Percentiles rank a stretch among this genome's conserved stretches.
Evolutionary conservation across 2,888 invertebrate genomes (phyloP).

Genomic region (Synanthedon vespiformis): DNA sequence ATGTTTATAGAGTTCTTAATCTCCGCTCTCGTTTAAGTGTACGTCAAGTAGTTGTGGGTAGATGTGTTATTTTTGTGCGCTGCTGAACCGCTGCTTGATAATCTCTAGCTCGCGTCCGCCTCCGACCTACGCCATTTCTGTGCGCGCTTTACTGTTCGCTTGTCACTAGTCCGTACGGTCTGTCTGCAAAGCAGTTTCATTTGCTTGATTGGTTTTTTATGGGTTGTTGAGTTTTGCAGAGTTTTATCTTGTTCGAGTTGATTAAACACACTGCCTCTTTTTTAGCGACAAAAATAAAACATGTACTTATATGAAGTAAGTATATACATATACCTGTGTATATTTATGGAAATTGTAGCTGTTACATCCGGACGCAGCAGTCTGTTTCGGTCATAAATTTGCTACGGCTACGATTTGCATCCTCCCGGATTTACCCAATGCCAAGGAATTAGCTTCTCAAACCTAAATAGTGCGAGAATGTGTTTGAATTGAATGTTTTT

Average conservation of each 20-base stretch:
- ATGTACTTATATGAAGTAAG: too few species aligned
- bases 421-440: too few species aligned
- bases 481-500: too few species aligned
- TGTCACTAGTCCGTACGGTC: slow-evolving; percentile 1
- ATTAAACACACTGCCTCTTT: not conserved
- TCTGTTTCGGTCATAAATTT: too few species aligned
- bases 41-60: slow-evolving; percentile 24
- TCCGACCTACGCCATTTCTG: slow-evolving; percentile 12
- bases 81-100: slow-evolving; percentile 23
- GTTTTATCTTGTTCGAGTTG: not conserved
- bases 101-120: slow-evolving; percentile 13
- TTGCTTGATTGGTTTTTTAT: not conserved
- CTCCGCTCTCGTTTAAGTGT: slow-evolving; percentile 13
- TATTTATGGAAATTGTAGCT: too few species aligned
- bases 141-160: slow-evolving; percentile 7
- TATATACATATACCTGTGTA: too few species aligned
- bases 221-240: not conserved
- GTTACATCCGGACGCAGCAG: too few species aligned
- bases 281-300: too few species aligned
- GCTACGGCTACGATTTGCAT: too few species aligned
- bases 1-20: slow-evolving; percentile 26
- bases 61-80: slow-evolving; percentile 42
- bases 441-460: too few species aligned
- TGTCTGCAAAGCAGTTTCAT: too few species aligned
- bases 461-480: too few species aligned